Conservation (phyloP, 1,140 invertebrate species). For the Drosophila guanche region DNA sequence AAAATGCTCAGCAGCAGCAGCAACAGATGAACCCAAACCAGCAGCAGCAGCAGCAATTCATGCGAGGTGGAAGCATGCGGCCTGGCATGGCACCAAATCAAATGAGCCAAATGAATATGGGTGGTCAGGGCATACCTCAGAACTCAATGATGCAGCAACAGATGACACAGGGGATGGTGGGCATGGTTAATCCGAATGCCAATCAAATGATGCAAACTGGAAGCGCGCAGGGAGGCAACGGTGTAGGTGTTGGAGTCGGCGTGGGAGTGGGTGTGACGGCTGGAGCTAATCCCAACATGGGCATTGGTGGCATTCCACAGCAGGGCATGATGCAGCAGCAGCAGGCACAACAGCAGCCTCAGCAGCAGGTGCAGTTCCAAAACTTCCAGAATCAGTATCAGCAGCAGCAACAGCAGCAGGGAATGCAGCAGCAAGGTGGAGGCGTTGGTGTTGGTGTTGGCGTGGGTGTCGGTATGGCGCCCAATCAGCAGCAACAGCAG, state of each 20-base stretch:
- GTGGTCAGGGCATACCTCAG: constrained; percentile 84
- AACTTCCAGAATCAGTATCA: constrained; percentile 79
- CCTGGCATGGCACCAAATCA: constrained; percentile 82
- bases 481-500: constrained; percentile 70
- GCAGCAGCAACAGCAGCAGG: constrained; percentile 68
- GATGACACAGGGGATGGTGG: constrained; percentile 84
- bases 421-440: constrained; percentile 66
- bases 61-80: constrained; percentile 82
- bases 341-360: constrained; percentile 62
- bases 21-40: constrained; percentile 68
- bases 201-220: constrained; percentile 67
- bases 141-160: constrained; percentile 84
- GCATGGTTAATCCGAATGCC: constrained; percentile 84
- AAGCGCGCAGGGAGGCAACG: constrained; percentile 55
- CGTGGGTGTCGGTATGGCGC: constrained; percentile 77
- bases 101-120: constrained; percentile 85
- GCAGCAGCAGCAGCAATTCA: constrained; percentile 76
- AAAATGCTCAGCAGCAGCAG: constrained; percentile 60
- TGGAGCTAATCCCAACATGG: constrained; percentile 55
- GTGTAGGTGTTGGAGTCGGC: constrained; percentile 58
- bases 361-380: constrained; percentile 77
- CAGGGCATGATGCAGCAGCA: constrained; percentile 74
- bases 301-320: constrained; percentile 72
- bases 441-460: constrained; percentile 50
- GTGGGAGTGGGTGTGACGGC: constrained; percentile 27